Base-by-base conservation (phyloP, 2,113 vertebrate species). In the Chionodraco myersi region DNA sequence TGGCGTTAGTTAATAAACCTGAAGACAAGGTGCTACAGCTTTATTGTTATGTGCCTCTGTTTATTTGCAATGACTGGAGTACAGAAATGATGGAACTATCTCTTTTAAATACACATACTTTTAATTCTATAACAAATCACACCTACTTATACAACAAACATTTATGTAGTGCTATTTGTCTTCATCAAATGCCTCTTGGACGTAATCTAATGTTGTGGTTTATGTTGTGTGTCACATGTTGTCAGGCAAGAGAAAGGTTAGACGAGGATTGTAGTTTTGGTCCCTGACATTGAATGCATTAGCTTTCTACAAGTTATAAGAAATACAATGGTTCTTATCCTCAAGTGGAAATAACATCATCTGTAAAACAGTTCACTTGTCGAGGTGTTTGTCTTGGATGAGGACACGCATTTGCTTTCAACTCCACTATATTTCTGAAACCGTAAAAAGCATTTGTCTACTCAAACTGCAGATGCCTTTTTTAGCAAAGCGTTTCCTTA, bases 391-490 rank as follows among this genome's bases (percentile, higher is more conserved):
- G 1, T 51, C n/a, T 30, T 16, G 41, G 13, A 74, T 6, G 62
- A 15, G 10, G 21, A 63, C 14, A 53, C 49, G 10, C 36, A 41
- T 70, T 53, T 70, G 26, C 59, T 69, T 52, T 61, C 58, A 64
- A 26, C 34, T 10, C n/a, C 44, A 14, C 59, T 70, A 11, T 41
- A 62, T 45, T 58, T 70, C 62, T 5, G 36, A 6, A 84, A 72
- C n/a, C 53, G n/a, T 21, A 71, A 56, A 61, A 72, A 57, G 30
- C 16, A 51, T 11, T 64, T 61, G 23, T 62, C 30, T 48, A 15
- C 23, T 41, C 13, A 14, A 54, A 63, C 60, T 66, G 59, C 58
- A 82, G 56, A 84, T 75, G 49, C 79, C 49, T 36, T 86, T 84
- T 78, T 54, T 12, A 30, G 60, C 67, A 52, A 60, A 54, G 53